Evolutionary conservation across 2,797 vertebrate genomes (phyloP).

Genomic region (Periophthalmus magnuspinnatus): DNA sequence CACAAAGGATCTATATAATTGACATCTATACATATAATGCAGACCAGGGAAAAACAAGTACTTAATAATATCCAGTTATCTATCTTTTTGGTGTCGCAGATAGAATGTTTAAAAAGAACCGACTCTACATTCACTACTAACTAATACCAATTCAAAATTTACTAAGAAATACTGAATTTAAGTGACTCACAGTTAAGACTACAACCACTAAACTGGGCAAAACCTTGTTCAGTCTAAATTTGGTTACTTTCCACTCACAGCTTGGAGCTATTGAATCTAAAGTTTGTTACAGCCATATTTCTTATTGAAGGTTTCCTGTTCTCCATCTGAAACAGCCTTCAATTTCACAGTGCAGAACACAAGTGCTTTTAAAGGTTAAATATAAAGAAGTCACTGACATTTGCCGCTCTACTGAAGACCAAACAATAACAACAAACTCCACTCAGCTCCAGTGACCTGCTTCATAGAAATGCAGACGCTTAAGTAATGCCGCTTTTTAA

Average conservation of each 20-base stretch:
- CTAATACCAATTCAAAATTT: not conserved
- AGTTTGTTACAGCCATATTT: slow-evolving; percentile 4
- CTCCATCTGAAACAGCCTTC: slow-evolving; percentile 12
- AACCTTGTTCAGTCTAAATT: not conserved
- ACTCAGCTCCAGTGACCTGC: slow-evolving; percentile 16
- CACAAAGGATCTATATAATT: not conserved
- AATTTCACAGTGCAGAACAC: slow-evolving; percentile 34
- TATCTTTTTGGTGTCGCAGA: not conserved
- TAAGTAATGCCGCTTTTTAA: not conserved
- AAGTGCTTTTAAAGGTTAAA: slow-evolving; percentile 51
- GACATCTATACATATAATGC: not conserved
- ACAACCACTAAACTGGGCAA: not conserved
- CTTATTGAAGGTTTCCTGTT: slow-evolving; percentile 10
- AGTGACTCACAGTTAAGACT: not conserved
- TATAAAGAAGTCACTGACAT: slow-evolving; percentile 53
- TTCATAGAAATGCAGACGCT: slow-evolving; percentile 4
- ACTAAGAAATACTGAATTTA: not conserved
- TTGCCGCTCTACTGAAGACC: slow-evolving; percentile 34
- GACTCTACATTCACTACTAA: not conserved
- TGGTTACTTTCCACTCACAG: not conserved
- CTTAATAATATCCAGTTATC: not conserved
- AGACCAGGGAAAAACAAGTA: not conserved
- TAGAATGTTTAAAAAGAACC: not conserved
- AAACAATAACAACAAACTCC: slow-evolving; percentile 21
- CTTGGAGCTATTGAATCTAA: not conserved